These are phyloP conservation scores for Ursus arctos DNA, from an alignment of 2,113 vertebrate species.

Conservation along the genomic window DNA sequence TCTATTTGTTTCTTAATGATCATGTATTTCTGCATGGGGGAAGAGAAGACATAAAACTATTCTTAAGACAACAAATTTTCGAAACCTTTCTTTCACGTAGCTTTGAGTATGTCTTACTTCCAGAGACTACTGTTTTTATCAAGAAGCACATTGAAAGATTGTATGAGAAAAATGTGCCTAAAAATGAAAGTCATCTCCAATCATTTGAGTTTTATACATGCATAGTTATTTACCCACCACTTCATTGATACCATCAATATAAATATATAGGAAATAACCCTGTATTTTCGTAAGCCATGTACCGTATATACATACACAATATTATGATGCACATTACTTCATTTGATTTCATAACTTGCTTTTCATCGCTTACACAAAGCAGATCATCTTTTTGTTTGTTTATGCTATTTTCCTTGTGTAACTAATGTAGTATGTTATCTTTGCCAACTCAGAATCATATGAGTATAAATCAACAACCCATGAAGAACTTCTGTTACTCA, in stretches of 20 bases:
- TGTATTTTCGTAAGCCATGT: conserved; percentile 58
- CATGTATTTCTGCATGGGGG: not conserved
- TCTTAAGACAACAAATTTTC: not conserved
- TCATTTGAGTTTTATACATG: conserved; percentile 50
- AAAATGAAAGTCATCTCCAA: not conserved
- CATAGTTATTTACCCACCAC: not conserved
- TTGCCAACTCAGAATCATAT: conserved; percentile 67
- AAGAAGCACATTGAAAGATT: conserved; percentile 19
- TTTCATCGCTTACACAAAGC: conserved; percentile 72
- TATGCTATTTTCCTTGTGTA: conserved; percentile 70
- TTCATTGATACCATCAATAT: conserved; percentile 38
- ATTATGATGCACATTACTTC: conserved; percentile 60
- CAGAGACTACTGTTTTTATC: not conserved
- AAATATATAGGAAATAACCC: conserved; percentile 49
- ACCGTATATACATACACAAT: not conserved
- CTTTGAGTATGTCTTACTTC: not conserved
- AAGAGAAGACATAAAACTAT: not conserved
- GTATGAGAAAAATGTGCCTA: not conserved
- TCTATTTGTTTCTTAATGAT: conserved; percentile 8
- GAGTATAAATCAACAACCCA: conserved; percentile 3
- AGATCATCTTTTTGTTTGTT: conserved; percentile 79
- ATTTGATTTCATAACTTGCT: conserved; percentile 72
- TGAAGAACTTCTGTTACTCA: conserved; percentile 5
- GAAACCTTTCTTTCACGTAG: not conserved
- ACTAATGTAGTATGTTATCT: conserved; percentile 80